Base-by-base conservation (phyloP, 23 tunicate genomes). In the Aplidium turbinatum region DNA sequence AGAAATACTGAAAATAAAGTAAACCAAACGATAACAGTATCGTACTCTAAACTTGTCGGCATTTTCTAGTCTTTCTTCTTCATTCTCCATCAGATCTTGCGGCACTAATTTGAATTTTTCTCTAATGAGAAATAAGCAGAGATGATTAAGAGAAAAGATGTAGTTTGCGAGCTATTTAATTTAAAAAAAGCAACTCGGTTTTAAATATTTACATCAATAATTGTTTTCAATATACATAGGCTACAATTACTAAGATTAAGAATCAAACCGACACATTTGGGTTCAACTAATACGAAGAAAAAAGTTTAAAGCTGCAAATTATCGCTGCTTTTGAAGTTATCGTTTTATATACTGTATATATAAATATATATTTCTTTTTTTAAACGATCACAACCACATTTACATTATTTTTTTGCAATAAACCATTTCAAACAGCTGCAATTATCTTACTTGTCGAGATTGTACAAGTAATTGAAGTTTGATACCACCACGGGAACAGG, bases 401-500 rank as follows among this genome's bases (percentile, higher is more conserved):
- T 9, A 9, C 16, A 11, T 42, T 16, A 61, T 19, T 30, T 25
- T 22, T 25, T 13, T 28, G 29, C 31, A 25, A 33, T 0, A 21
- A 63, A 29, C 31, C 29, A 0, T 13, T 63, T 30, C 18, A 42
- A 9, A 42, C 11, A 42, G 13, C 50, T 11, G 16, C 50, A 42
- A 11, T 42, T 42, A 11, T 28, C 85, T 64, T 56, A 90, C 99
- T 85, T 88, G 84, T 95, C 99, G 62, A 72, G 57, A 78, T 95
- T 93, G 73, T 95, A 95, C 34, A 95, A 58, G 38, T 95, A 95
- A 50, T 89, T 95, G 72, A 95, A 95, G 62, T 95, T 91, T 35
- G 99, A 95, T 18, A 95, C 99, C 46, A 95, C 76, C 35, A 95
- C 96, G 1, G 99, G 99, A 9, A 95, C 99, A 1, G 99, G 99